Percentiles rank a stretch among this genome's conserved stretches.
phyloP scores from a whole-genome alignment of 64 coral and sea anemone species.

The Actinia tenebrosa region DNA sequence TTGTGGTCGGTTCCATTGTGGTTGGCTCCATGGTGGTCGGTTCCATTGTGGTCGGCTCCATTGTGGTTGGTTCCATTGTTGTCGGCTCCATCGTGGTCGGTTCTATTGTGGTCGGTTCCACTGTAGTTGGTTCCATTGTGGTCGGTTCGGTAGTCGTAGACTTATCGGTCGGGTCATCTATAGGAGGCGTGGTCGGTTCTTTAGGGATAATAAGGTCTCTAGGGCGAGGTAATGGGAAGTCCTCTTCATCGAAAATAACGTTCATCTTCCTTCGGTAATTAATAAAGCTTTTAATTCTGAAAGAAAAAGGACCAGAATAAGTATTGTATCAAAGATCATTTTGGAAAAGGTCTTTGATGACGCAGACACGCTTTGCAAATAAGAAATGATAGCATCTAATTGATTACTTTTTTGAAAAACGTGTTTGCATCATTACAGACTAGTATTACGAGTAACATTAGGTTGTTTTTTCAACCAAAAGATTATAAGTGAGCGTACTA shows the following conservation, averaged over 20 bases:
- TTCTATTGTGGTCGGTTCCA: not conserved
- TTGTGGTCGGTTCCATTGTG: not conserved
- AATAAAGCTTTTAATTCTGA: constrained; percentile 14
- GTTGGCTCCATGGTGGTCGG: not conserved
- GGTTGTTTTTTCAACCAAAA: too few relatives aligned
- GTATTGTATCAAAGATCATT: too few relatives aligned
- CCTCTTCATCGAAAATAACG: constrained; percentile 49
- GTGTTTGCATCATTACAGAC: too few relatives aligned
- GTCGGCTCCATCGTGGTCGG: not conserved
- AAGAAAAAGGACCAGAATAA: not conserved
- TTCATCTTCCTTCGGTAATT: not conserved
- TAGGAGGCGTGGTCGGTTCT: not conserved
- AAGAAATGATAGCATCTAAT: too few relatives aligned
- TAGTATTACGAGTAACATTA: too few relatives aligned
- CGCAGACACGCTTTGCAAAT: not conserved
- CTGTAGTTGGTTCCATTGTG: not conserved
- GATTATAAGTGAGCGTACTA: too few relatives aligned
- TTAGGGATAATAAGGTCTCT: constrained; percentile 16
- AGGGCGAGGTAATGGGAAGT: constrained; percentile 25
- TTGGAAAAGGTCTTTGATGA: too few relatives aligned
- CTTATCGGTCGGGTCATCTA: not conserved
- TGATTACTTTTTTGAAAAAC: too few relatives aligned
- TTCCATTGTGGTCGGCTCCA: constrained; percentile 2
- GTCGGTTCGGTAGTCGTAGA: not conserved
- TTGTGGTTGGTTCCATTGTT: not conserved